Evolutionary conservation across 2,797 vertebrate genomes (phyloP), one percentile per base, ranked within the genome.

Genomic region (Sebastes ruberrimus): DNA sequence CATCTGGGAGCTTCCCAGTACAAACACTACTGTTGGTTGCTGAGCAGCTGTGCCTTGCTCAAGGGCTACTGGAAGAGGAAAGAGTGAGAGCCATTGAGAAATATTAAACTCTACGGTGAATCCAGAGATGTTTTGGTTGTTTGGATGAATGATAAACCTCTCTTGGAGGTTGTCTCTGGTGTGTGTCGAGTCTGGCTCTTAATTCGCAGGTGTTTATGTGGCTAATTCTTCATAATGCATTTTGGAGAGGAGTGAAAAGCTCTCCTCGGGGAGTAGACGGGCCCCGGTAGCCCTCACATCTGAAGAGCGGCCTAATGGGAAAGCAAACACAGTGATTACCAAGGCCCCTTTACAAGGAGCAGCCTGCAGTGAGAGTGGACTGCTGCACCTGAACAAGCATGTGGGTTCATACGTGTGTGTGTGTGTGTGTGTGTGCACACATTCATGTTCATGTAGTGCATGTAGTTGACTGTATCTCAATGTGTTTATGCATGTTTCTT

Each of bases 251-350:
- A 89, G 88, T 91, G 90, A 93, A 93, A 95, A 92, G 74, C 78
- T 87, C 86, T 93, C 93, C 94, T 92, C 56, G 9, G 86, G 94
- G 93, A 95, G 74, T 23, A 55, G 85, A 84, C n/a, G 14, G 76
- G 90, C 89, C 89, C 86, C 80, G 88, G 82, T 90, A 81, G 91
- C 85, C 85, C 91, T 93, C 90, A 93, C 92, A 94, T 95, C 93
- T 94, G 86, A 95, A 93, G 92, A 91, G 90, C 77, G 61, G 86
- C 61, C 87, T 95, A 95, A 96, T 95, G 90, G 95, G 85, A 94
- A 88, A 92, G 94, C 94, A 96, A 96, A 96, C 94, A 96, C 30
- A 64, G 87, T 91, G 90, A 95, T 95, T 94, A 94, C 92, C 86
- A 74, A 83, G 83, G 86, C 86, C 80, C 77, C 88, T 92, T 88